A percentile compares a stretch with the other conserved stretches of the same genome.
phyloP scores from a whole-genome alignment of 2,797 vertebrate species.

The Muraenolepis orangiensis region DNA sequence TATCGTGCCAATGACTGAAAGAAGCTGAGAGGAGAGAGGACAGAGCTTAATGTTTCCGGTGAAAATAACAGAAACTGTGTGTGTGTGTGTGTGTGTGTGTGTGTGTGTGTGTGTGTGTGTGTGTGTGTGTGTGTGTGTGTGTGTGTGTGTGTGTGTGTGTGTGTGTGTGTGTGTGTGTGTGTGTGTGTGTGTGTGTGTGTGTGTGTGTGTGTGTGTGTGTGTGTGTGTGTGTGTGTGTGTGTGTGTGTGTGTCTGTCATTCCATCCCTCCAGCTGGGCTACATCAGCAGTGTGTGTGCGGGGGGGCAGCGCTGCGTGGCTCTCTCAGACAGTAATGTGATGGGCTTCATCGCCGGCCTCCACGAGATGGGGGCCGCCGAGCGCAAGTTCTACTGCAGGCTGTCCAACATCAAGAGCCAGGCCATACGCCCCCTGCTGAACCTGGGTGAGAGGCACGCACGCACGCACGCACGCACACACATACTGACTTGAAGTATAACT shows the following conservation, averaged over 20 bases:
- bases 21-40: too few species aligned
- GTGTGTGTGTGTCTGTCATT: not conserved
- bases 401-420: conserved; percentile 82
- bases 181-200: too few species aligned
- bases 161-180: too few species aligned
- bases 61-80: too few species aligned
- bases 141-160: not conserved
- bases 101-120: too few species aligned
- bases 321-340: conserved; percentile 88
- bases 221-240: not conserved
- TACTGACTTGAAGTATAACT: too few species aligned
- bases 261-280: conserved; percentile 93
- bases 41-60: too few species aligned
- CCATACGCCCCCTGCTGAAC: conserved; percentile 88
- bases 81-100: too few species aligned
- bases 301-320: conserved; percentile 78
- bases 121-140: too few species aligned
- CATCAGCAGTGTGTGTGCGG: conserved; percentile 84
- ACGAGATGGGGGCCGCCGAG: conserved; percentile 90
- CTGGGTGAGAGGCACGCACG: conserved; percentile 73
- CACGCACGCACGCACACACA: too few species aligned
- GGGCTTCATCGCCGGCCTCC: conserved; percentile 90
- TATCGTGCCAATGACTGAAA: too few species aligned
- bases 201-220: too few species aligned
- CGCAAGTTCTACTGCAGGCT: conserved; percentile 90